A percentile compares a stretch with the other conserved stretches of the same genome.
These are phyloP conservation scores for Eledone cirrhosa DNA, from an alignment of 2,888 invertebrate species.

Conservation along the genomic window DNA sequence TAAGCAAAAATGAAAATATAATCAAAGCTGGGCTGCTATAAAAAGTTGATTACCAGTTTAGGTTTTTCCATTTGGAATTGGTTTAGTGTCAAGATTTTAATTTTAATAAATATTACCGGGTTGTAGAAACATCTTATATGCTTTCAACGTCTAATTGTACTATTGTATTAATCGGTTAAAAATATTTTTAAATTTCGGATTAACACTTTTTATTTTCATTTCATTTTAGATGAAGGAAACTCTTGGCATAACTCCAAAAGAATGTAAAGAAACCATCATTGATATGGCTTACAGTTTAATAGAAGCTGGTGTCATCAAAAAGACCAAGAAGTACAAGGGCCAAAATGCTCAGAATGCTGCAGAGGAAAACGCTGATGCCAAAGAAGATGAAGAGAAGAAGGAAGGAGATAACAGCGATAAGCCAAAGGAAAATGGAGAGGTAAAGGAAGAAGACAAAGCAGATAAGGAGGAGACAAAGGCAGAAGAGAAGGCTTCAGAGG, in stretches of 20 bases:
- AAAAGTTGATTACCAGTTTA: no score
- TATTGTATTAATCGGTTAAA: not conserved
- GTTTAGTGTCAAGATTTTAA: no score
- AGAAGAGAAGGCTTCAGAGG: slow-evolving; percentile 24
- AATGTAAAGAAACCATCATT: slow-evolving; percentile 67
- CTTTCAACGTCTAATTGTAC: not conserved
- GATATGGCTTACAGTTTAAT: slow-evolving; percentile 70
- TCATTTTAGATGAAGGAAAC: slow-evolving; percentile 66
- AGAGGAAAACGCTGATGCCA: slow-evolving; percentile 31
- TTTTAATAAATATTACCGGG: no score
- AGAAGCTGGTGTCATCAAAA: slow-evolving; percentile 68
- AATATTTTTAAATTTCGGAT: not conserved
- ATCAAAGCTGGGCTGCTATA: no score
- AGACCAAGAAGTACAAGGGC: slow-evolving; percentile 56
- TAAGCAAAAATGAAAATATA: no score
- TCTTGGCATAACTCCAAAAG: slow-evolving; percentile 67
- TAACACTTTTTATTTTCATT: not conserved
- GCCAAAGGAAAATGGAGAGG: slow-evolving; percentile 31
- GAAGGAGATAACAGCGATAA: slow-evolving; percentile 25
- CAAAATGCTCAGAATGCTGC: slow-evolving; percentile 24
- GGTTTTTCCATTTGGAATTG: no score
- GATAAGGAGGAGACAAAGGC: slow-evolving; percentile 12
- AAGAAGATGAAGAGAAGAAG: slow-evolving; percentile 34
- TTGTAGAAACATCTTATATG: not conserved
- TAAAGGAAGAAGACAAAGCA: slow-evolving; percentile 24